These are phyloP conservation scores for Drosophila parthenogenetica DNA, from an alignment of 2,888 invertebrate genomes.

Conservation along the genomic window DNA sequence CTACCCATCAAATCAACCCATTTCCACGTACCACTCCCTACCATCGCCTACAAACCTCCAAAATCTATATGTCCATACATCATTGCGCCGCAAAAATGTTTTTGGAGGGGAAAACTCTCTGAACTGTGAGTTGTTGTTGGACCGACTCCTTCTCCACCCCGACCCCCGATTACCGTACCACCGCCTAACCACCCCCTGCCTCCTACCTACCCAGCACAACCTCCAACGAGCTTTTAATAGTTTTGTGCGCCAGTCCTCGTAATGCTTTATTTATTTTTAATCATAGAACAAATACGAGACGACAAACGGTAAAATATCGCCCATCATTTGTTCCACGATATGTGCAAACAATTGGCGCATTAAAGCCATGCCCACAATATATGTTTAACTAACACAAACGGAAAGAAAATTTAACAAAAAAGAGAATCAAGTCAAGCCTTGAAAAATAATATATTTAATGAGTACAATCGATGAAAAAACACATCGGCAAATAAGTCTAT, in stretches of 20 bases:
- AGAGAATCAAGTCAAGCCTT: no score
- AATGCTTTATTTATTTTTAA: slow-evolving; percentile 79
- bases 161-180: background rate
- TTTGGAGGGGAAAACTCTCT: slow-evolving; percentile 47
- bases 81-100: slow-evolving; percentile 78
- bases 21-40: background rate
- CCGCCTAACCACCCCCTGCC: no score
- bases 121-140: slow-evolving; percentile 6
- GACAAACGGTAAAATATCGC: slow-evolving; percentile 63
- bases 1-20: slow-evolving; percentile 12
- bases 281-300: slow-evolving; percentile 76
- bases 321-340: slow-evolving; percentile 73
- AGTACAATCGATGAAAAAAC: no score
- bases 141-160: background rate
- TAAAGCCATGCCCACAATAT: slow-evolving; percentile 60
- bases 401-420: background rate
- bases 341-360: slow-evolving; percentile 78
- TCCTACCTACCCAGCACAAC: background rate
- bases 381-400: slow-evolving; percentile 30
- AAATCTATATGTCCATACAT: slow-evolving; percentile 67
- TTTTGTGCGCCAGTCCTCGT: slow-evolving; percentile 64
- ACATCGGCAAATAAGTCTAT: no score
- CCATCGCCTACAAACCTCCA: background rate
- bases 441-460: no score
- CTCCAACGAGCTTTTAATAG: slow-evolving; percentile 70